Conservation (phyloP, 2,888 invertebrate species). For the Dasypolia templi region DNA sequence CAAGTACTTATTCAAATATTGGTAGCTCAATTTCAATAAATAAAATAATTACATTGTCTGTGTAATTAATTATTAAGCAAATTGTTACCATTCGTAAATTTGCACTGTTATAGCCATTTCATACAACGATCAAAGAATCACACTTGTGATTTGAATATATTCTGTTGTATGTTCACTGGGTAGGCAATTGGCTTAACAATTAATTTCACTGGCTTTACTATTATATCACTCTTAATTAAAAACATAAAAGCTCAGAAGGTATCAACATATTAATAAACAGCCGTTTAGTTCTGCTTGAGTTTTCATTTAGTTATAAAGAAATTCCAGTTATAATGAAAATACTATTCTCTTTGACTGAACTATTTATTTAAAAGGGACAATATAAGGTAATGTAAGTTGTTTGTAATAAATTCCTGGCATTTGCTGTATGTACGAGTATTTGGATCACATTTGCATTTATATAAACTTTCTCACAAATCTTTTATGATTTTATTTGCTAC, state of each 20-base stretch:
- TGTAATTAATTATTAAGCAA: neutral
- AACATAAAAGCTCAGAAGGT: neutral
- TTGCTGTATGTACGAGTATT: neutral
- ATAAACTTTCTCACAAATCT: slow-evolving; percentile 25
- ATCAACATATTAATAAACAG: neutral
- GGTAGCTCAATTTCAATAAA: neutral
- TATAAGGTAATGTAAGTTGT: slow-evolving; percentile 1
- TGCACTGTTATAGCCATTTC: neutral
- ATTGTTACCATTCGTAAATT: neutral
- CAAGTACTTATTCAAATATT: neutral
- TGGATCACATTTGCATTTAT: slow-evolving; percentile 49
- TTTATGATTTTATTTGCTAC: slow-evolving; percentile 24
- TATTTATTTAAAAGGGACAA: slow-evolving; percentile 13
- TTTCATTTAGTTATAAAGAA: slow-evolving; percentile 10
- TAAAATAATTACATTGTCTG: neutral
- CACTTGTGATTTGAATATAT: neutral
- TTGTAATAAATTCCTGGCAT: slow-evolving; percentile 24
- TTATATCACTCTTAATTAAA: neutral
- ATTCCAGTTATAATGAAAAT: slow-evolving; percentile 12
- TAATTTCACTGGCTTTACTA: neutral
- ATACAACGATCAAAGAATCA: neutral
- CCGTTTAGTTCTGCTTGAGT: neutral
- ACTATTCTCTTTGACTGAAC: slow-evolving; percentile 19
- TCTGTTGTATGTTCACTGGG: neutral
- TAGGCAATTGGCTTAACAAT: neutral